phyloP scores from a whole-genome alignment of 2,888 invertebrate genomes.

The Cephus runcator region DNA sequence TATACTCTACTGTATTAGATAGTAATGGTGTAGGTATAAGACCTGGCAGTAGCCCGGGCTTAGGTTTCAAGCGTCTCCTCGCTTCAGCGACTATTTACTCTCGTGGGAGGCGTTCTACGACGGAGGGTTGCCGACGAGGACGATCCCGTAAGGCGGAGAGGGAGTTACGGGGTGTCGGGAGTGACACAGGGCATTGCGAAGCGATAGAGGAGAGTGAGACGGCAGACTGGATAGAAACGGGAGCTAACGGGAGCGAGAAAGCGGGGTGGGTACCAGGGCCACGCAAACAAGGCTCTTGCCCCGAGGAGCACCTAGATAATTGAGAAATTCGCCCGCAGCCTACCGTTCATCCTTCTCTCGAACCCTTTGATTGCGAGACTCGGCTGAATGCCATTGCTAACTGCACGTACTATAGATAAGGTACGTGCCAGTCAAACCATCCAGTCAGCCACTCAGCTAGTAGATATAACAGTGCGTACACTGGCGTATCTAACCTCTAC shows the following conservation, averaged over 20 bases:
- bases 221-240: too few relatives aligned
- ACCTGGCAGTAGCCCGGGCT: background rate
- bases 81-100: background rate
- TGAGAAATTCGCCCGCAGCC: conserved; percentile 10
- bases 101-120: background rate
- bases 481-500: background rate
- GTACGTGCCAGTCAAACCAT: too few relatives aligned
- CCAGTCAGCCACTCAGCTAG: background rate
- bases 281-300: conserved; percentile 9
- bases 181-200: too few relatives aligned
- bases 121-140: background rate
- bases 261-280: background rate
- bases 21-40: too few relatives aligned
- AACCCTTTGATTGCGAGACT: conserved; percentile 4
- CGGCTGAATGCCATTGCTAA: too few relatives aligned
- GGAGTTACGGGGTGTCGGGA: too few relatives aligned
- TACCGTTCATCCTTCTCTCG: conserved; percentile 3
- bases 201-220: too few relatives aligned
- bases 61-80: background rate
- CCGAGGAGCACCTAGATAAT: conserved; percentile 8
- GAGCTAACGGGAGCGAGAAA: background rate
- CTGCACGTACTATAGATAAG: too few relatives aligned
- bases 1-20: too few relatives aligned
- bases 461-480: background rate
- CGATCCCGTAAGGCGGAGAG: too few relatives aligned